Evolutionary conservation across 2,113 vertebrate genomes (phyloP), one percentile per base, ranked within the genome.

Genomic region (Kryptolebias marmoratus): DNA sequence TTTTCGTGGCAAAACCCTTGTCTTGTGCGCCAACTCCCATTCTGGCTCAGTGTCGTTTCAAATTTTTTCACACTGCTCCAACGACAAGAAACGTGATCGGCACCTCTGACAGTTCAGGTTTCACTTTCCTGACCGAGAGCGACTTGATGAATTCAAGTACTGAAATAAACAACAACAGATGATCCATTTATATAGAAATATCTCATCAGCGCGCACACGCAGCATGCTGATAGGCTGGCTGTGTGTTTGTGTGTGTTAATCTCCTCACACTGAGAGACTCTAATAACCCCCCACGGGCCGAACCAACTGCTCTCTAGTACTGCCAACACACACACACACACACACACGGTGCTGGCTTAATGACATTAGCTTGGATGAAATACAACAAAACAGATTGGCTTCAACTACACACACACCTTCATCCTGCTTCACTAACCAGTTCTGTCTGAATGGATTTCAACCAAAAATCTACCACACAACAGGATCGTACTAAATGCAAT

Each of bases 361-460:
- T 93, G 88, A 91, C 90, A 92, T 92, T 93, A 90, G 79, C 81
- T 89, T 93, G 90, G 91, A 91, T 90, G 88, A 91, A 88, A 88
- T 89, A 91, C 89, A 90, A 72, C 74, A 73, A 90, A 92, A 91
- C 86, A 90, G 87, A 90, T 80, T 89, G 87, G 79, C 55, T 79
- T 76, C 48, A 78, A 47, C 28, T 59, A 75, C 57, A 79, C 60
- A 75, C 66, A 71, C 73, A 79, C 75, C 61, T 83, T 82, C 60
- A 84, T 76, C 71, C 12, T 72, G 63, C 79, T 77, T 60, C 68
- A 76, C 75, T 74, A 73, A 78, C 42, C 68, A 79, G 67, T 64
- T 79, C 71, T 72, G 63, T 64, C 57, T 84, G 68, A 82, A 74
- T 44, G 32, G 56, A 57, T 55, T 82, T 80, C 42, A 83, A 77